Conservation (phyloP, 2,113 vertebrate species). For the Hyperoodon ampullatus region DNA sequence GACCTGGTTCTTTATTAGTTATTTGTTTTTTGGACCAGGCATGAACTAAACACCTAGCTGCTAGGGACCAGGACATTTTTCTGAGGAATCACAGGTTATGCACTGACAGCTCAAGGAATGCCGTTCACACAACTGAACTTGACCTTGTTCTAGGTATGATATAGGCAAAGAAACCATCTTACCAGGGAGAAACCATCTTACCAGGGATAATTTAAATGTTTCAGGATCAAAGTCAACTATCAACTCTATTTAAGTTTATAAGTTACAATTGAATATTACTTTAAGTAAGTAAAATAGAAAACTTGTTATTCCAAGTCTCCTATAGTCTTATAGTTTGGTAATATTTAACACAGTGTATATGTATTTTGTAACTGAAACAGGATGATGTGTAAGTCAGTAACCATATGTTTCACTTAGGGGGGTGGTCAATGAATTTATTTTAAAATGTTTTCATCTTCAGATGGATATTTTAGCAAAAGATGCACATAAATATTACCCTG, state of each 20-base stretch:
- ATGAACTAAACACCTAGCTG: background rate
- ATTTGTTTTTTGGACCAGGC: background rate
- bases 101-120: rapidly evolving
- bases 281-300: background rate
- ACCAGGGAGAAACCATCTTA: background rate
- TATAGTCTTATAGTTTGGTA: background rate
- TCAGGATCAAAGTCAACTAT: background rate
- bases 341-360: background rate
- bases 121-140: background rate
- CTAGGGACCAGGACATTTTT: background rate
- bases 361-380: background rate
- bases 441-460: background rate
- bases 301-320: background rate
- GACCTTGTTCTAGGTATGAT: background rate
- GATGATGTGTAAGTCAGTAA: background rate
- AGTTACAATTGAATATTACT: background rate
- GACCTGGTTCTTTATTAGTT: background rate
- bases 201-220: background rate
- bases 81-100: background rate
- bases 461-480: background rate
- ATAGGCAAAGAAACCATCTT: background rate
- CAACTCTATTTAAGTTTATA: background rate
- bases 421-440: background rate
- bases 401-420: background rate
- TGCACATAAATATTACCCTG: background rate